Evolutionary conservation across 1,140 invertebrate species (phyloP), one percentile per base, ranked within the genome.

Genomic region (Penaeus japonicus): DNA sequence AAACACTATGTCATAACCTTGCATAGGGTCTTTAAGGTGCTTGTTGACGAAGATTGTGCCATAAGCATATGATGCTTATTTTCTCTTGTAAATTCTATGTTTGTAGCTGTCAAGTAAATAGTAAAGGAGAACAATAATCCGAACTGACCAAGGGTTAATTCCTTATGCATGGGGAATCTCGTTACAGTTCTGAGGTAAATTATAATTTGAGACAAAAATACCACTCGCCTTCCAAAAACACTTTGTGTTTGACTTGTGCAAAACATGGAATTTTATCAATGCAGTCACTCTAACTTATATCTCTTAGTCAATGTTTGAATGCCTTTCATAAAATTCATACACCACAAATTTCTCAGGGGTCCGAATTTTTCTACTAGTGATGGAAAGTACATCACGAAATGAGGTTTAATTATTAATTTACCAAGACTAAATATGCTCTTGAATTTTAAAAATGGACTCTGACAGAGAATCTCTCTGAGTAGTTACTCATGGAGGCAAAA

Each of bases 301-400:
- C 80, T 82, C n/a, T 82, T 55, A 82, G 80, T 59, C 55, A 82
- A 55, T 57, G 80, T 82, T 39, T 82, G 80, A 57, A 55, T 82
- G 17, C 55, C 80, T 57, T 82, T 82, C n/a, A 57, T 82, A 57
- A 82, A 59, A 7, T 82, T 55, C 80, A 82, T 82, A 59, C 80
- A 82, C 80, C 80, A 82, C 0, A 82, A 53, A 82, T 82, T 82
- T 22, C 80, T 82, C 80, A 82, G 20, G 17, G 80, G 80, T 53
- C 80, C 80, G 53, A 82, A 82, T 54, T 59, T 82, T 55, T 57
- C 55, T 27, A 82, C 27, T 47, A 15, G 35, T 82, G 55, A 82
- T n/a, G 80, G 32, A n/a, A n/a, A n/a, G n/a, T n/a, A n/a, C n/a
- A n/a, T n/a, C n/a, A n/a, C n/a, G 57, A 59, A 59, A 59, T 59